These are phyloP conservation scores for Centruroides vittatus DNA, from an alignment of 1,140 invertebrate genomes.

Conservation along the genomic window DNA sequence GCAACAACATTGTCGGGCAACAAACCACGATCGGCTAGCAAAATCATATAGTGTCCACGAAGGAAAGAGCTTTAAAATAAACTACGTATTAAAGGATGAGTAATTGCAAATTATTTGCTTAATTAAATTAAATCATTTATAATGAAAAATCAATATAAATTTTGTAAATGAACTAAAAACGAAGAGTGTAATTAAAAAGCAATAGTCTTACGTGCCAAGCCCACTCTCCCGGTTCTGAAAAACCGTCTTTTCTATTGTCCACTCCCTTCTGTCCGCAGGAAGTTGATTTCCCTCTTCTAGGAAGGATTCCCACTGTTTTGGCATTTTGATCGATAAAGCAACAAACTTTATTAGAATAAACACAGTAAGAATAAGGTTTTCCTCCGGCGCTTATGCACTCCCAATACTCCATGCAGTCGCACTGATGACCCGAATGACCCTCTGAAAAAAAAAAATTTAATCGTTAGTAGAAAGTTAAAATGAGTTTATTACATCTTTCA, in stretches of 20 bases:
- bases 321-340: slow-evolving; percentile 28
- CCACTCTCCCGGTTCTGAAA: slow-evolving; percentile 33
- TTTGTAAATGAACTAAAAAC: no score
- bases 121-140: no score
- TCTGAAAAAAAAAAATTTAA: no score
- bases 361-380: slow-evolving; percentile 30
- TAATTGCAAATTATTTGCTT: no score
- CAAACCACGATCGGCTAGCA: no score
- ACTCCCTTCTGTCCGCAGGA: slow-evolving; percentile 27
- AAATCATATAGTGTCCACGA: no score
- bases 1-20: no score
- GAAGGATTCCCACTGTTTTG: slow-evolving; percentile 24
- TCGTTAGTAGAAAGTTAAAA: no score
- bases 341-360: slow-evolving; percentile 29
- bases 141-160: no score
- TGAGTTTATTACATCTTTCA: no score
- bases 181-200: neutral
- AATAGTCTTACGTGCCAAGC: slow-evolving; percentile 33
- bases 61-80: no score
- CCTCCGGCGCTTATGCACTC: slow-evolving; percentile 31
- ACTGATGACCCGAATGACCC: slow-evolving; percentile 9
- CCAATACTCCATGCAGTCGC: slow-evolving; percentile 35
- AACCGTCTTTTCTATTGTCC: slow-evolving; percentile 23
- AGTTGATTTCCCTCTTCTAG: slow-evolving; percentile 11
- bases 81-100: no score